Evolutionary conservation across 2,113 vertebrate genomes (phyloP).

Genomic region (Tragelaphus imberbis): DNA sequence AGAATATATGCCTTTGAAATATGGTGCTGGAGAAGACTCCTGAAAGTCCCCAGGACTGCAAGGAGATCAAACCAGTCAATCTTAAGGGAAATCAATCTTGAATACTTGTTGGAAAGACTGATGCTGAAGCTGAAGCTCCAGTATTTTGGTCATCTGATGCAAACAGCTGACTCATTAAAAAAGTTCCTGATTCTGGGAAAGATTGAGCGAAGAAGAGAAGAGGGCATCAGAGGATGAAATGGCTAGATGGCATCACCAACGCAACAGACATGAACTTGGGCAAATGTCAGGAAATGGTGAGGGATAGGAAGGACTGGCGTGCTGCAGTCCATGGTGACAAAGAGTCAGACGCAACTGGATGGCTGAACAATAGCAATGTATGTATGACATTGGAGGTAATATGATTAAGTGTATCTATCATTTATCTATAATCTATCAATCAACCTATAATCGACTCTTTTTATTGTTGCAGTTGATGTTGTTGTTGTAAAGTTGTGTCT

Average conservation of each 20-base stretch:
- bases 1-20: not conserved
- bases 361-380: not conserved
- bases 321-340: not conserved
- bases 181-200: not conserved
- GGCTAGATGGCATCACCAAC: not conserved
- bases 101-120: not conserved
- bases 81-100: not conserved
- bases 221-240: not conserved
- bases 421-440: not conserved
- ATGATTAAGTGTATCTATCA: not conserved
- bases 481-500: not conserved
- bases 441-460: not conserved
- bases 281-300: not conserved
- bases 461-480: not conserved
- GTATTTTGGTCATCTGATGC: not conserved
- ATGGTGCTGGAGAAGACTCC: not conserved
- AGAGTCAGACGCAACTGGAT: not conserved
- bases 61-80: not conserved
- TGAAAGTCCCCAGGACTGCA: not conserved
- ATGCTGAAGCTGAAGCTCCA: not conserved
- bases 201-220: not conserved
- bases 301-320: not conserved
- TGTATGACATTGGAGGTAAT: not conserved
- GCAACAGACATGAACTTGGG: not conserved
- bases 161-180: not conserved